Conservation (phyloP, 2,113 vertebrate species). For the Ammospiza caudacuta region DNA sequence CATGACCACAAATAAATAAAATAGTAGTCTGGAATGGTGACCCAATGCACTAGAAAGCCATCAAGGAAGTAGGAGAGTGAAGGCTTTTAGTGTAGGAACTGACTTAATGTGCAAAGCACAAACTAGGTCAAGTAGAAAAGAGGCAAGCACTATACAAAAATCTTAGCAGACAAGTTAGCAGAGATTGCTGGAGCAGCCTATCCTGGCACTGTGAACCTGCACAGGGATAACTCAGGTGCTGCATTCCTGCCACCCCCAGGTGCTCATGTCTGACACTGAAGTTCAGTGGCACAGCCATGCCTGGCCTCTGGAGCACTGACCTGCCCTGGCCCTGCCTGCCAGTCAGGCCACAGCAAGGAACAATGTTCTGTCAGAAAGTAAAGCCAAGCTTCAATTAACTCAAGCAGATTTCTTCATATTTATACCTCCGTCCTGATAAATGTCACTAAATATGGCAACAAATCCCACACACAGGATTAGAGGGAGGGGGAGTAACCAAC, state of each 20-base stretch:
- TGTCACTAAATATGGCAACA: not conserved
- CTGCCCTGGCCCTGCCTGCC: not conserved
- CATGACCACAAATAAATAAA: not conserved
- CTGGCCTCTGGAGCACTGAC: not conserved
- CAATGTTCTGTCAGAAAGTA: not conserved
- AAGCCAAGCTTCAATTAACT: not conserved
- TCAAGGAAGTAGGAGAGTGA: not conserved
- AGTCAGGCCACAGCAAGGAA: not conserved
- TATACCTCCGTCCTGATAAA: not conserved
- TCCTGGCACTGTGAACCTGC: not conserved
- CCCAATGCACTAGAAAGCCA: slow-evolving; percentile 38
- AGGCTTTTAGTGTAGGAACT: not conserved
- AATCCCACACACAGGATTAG: not conserved
- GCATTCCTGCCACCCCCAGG: not conserved
- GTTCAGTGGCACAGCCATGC: not conserved
- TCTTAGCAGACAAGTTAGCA: slow-evolving; percentile 13
- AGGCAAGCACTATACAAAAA: not conserved
- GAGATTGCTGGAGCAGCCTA: not conserved
- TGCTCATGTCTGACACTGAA: not conserved
- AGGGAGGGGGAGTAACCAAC: not conserved
- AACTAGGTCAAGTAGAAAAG: slow-evolving; percentile 60
- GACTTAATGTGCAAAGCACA: not conserved
- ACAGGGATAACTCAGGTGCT: not conserved
- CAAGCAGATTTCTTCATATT: not conserved
- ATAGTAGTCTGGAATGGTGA: not conserved